Conservation (phyloP, 2,888 invertebrate genomes). For the Idaea biselata region DNA sequence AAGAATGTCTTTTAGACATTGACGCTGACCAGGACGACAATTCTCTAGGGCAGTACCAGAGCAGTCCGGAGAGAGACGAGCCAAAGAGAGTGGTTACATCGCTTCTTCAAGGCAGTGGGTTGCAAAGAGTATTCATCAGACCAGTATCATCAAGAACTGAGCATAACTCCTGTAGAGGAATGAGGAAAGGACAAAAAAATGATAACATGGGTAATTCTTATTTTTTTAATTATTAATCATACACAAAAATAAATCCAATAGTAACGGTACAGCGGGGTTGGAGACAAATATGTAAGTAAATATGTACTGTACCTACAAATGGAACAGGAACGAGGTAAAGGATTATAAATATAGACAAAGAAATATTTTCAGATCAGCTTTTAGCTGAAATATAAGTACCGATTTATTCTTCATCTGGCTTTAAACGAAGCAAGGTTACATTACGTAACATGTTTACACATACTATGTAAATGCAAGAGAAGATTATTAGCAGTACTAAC, state of each 20-base stretch:
- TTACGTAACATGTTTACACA: conserved; percentile 44
- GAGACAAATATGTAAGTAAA: too few species aligned
- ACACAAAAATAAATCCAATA: too few species aligned
- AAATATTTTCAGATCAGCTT: background rate
- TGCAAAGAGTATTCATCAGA: conserved; percentile 63
- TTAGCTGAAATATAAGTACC: conserved; percentile 3
- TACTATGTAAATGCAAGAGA: conserved; percentile 39
- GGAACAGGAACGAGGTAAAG: too few species aligned
- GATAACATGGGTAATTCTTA: conserved; percentile 51
- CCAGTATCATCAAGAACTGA: conserved; percentile 56
- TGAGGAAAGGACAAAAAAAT: conserved; percentile 52
- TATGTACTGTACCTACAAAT: too few species aligned
- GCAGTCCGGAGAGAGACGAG: conserved; percentile 58
- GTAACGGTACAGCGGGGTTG: too few species aligned
- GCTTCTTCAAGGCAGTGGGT: conserved; percentile 68
- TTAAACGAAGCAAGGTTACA: conserved; percentile 32
- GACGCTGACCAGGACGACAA: conserved; percentile 65
- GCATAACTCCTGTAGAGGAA: conserved; percentile 48
- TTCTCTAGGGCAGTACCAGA: conserved; percentile 48
- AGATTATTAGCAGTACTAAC: conserved; percentile 39
- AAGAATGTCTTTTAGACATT: conserved; percentile 69
- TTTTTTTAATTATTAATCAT: conserved; percentile 8
- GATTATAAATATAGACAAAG: background rate
- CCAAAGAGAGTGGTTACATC: conserved; percentile 64
- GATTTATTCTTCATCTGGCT: conserved; percentile 7